phyloP scores from a whole-genome alignment of 2,113 vertebrate genomes.

The Cebus imitator region DNA sequence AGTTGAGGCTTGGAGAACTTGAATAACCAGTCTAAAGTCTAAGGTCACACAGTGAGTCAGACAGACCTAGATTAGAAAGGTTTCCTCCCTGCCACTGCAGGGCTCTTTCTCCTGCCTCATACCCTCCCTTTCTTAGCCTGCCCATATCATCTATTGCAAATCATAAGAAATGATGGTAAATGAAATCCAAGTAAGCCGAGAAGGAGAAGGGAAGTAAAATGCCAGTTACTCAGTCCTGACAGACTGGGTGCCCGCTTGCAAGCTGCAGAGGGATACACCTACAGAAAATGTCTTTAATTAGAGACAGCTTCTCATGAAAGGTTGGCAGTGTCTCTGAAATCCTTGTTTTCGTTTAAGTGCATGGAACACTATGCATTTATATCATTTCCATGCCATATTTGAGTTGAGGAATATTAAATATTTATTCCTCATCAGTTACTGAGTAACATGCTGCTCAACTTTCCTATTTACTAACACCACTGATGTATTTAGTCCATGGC shows the following conservation, averaged over 20 bases:
- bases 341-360: conserved; percentile 76
- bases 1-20: background rate
- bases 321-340: conserved; percentile 53
- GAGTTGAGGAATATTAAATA: conserved; percentile 83
- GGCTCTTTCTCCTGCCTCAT: background rate
- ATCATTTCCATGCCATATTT: conserved; percentile 79
- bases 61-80: background rate
- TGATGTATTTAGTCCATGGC: conserved; percentile 66
- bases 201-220: background rate
- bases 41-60: background rate
- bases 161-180: background rate
- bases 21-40: background rate
- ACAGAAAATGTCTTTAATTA: conserved; percentile 62
- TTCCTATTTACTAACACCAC: conserved; percentile 79
- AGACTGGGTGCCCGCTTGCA: background rate
- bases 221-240: background rate
- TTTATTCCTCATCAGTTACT: conserved; percentile 77
- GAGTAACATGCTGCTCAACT: conserved; percentile 72
- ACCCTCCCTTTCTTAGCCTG: background rate
- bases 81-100: no score
- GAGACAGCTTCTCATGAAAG: conserved; percentile 43
- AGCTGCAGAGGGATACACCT: conserved; percentile 30
- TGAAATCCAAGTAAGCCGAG: background rate
- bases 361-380: conserved; percentile 73
- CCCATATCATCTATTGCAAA: background rate